Base-by-base conservation (phyloP, 2,113 vertebrate species). In the Chaenogobius annularis region DNA sequence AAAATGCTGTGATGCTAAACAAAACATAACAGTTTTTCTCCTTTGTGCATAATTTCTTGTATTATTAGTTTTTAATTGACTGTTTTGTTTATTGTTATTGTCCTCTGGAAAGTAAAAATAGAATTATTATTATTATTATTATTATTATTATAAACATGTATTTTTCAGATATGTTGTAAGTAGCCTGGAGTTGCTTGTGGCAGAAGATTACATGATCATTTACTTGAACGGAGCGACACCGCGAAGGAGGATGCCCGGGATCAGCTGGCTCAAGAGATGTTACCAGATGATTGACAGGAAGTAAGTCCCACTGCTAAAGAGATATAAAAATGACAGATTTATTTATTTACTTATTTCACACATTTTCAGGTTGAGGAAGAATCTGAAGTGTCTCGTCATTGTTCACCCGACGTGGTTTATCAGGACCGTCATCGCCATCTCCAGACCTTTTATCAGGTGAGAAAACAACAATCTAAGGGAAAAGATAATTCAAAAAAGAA, bases 261-360 rank as follows among this genome's bases (percentile, higher is more conserved):
- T 99, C 0, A 94, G 96, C 88, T 99, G 98, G 98, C 92, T 99
- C 55, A 99, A 96, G 92, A 98, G 95, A 69, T 99, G 98, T 79
- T 99, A 99, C 76, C 97, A 99, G 89, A 99, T 99, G 98, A 98
- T 99, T 2, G 97, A 99, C 82, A 95, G 98, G 70, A 95, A 98
- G 98, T 99, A 43, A 63, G 61, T 20, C 17, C 10, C 31, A 5
- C 17, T 11, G 17, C 5, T 44, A 26, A 67, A 46, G 14, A 47
- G 10, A 46, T n/a, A 37, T 48, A 0, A 12, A 59, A 26, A 37
- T 72, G 37, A 43, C 5, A 56, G 26, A 31, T 31, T 31, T 1
- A 31, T 31, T 31, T 1, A 31, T 31, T 31, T 4, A 2, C 62
- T 50, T 56, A 19, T 47, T 26, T 7, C 7, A 37, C 31, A 37